These are phyloP conservation scores for Sebastiscus albofasciatus DNA, from an alignment of 2,797 vertebrate genomes.

Conservation along the genomic window DNA sequence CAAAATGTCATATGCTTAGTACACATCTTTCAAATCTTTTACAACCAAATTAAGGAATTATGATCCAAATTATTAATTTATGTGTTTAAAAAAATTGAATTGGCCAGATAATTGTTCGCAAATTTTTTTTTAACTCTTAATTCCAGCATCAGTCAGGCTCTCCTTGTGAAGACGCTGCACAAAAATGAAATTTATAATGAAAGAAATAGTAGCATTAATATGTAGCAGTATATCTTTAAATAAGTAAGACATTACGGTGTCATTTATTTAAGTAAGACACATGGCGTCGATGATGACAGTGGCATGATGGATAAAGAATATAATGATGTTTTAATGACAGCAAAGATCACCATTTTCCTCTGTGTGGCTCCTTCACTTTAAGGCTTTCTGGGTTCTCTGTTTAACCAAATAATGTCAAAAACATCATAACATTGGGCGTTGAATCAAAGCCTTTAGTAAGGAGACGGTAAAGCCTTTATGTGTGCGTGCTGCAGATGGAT, in stretches of 20 bases:
- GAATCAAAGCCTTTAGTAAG: background rate
- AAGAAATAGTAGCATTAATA: conserved; percentile 5
- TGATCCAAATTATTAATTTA: background rate
- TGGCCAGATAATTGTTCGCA: background rate
- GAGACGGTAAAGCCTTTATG: conserved; percentile 3
- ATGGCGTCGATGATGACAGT: background rate
- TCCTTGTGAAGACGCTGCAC: background rate
- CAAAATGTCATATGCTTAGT: background rate
- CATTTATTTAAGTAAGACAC: background rate
- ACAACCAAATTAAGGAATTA: background rate
- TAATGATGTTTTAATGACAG: background rate
- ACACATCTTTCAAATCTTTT: background rate
- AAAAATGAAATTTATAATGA: background rate
- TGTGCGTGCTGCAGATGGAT: conserved; percentile 9
- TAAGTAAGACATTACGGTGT: background rate
- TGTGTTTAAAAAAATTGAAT: background rate
- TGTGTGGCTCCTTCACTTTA: background rate
- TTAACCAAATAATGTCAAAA: background rate
- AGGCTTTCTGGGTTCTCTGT: background rate
- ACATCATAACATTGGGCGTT: background rate
- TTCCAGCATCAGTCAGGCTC: background rate
- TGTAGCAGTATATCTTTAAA: conserved; percentile 20
- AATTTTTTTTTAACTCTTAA: background rate
- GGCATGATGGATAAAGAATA: background rate
- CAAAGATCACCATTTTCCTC: background rate